phyloP scores from a whole-genome alignment of 1,140 invertebrate species.

The Zaprionus ornatus region DNA sequence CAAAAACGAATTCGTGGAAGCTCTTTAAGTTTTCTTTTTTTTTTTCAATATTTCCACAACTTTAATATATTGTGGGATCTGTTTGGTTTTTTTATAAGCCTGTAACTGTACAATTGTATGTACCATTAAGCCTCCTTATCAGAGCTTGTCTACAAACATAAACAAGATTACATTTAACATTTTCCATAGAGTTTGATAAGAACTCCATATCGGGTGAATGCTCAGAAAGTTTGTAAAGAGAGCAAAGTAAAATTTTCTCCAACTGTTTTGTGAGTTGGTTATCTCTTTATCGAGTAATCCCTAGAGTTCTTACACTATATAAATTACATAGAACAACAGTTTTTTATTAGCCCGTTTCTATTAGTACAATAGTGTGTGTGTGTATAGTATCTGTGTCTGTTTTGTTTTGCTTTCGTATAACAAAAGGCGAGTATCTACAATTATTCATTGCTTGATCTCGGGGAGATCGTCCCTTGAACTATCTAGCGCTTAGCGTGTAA shows the following conservation, averaged over 20 bases:
- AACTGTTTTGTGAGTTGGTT: neutral
- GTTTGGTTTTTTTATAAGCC: too few relatives aligned
- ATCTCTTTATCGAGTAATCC: neutral
- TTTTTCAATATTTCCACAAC: neutral
- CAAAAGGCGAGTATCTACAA: conserved; percentile 36
- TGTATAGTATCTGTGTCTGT: neutral
- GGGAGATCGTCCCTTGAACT: conserved; percentile 30
- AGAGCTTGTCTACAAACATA: neutral
- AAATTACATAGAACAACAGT: conserved; percentile 9
- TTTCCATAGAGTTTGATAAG: neutral
- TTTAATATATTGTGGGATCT: too few relatives aligned
- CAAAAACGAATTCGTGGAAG: too few relatives aligned
- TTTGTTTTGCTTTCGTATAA: neutral
- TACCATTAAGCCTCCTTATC: neutral
- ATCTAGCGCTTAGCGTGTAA: conserved; percentile 34
- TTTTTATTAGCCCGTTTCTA: conserved; percentile 10
- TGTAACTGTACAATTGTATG: neutral
- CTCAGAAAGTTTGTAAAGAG: too few relatives aligned
- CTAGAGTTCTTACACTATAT: neutral
- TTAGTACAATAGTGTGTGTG: neutral
- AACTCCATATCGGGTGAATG: neutral
- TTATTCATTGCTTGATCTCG: conserved; percentile 16
- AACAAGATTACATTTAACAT: neutral
- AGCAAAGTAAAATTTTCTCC: neutral
- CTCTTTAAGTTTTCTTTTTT: too few relatives aligned